Evolutionary conservation across 2,888 invertebrate species (phyloP).

Genomic region (Muschampia plurimacula): DNA sequence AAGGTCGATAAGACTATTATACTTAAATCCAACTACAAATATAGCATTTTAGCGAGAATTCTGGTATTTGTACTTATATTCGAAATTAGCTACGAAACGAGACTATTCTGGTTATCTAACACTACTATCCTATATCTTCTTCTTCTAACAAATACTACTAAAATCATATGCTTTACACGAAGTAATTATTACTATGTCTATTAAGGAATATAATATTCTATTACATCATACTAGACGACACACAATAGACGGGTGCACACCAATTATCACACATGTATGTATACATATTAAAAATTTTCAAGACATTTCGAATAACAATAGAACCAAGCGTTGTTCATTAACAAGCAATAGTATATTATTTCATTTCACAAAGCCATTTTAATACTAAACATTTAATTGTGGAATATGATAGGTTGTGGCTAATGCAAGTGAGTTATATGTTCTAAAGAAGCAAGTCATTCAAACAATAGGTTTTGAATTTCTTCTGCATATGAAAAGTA

Average conservation of each 20-base stretch:
- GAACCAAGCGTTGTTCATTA: background rate
- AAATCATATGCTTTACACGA: background rate
- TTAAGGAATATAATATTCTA: background rate
- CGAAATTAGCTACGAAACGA: background rate
- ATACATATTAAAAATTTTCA: constrained; percentile 3
- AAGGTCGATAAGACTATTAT: background rate
- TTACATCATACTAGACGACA: background rate
- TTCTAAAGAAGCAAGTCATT: too few species aligned
- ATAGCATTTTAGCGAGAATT: background rate
- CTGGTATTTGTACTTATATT: background rate
- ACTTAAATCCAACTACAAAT: background rate
- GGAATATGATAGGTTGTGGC: too few species aligned
- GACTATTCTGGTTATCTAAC: too few species aligned
- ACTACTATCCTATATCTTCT: background rate
- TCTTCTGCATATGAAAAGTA: too few species aligned
- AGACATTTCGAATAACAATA: background rate
- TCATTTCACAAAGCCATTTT: too few species aligned
- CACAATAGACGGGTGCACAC: background rate
- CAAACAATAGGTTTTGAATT: too few species aligned
- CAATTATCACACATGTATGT: constrained; percentile 4
- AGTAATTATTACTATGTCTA: background rate
- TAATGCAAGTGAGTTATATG: too few species aligned
- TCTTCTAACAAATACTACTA: background rate
- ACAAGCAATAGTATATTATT: background rate
- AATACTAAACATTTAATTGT: too few species aligned